phyloP scores from a whole-genome alignment of 2,113 vertebrate genomes.

The Mesoclemmys tuberculata region DNA sequence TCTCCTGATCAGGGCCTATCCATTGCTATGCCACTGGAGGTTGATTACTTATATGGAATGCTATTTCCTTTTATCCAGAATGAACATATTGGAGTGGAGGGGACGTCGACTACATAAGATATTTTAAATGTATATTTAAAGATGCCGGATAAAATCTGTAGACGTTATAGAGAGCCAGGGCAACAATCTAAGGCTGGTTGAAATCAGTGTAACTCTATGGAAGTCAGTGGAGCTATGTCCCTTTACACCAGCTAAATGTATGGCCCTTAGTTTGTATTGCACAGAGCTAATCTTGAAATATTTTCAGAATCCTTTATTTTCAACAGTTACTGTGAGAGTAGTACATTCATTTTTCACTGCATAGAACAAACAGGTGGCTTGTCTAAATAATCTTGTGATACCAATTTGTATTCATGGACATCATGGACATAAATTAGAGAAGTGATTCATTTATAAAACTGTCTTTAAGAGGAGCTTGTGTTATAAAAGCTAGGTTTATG shows the following conservation, averaged over 20 bases:
- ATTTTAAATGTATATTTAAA: background rate
- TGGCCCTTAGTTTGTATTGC: background rate
- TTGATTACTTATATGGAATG: background rate
- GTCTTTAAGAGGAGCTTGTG: background rate
- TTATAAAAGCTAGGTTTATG: conserved; percentile 9
- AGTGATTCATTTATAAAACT: background rate
- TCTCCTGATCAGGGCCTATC: background rate
- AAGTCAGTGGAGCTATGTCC: background rate
- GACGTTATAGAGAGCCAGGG: background rate
- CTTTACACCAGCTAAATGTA: background rate
- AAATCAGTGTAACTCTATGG: background rate
- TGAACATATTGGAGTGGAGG: background rate
- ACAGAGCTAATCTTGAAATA: background rate
- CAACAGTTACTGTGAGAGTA: background rate
- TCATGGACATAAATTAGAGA: conserved; percentile 1
- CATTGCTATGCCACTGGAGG: background rate
- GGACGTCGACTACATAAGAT: background rate
- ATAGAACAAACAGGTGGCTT: background rate
- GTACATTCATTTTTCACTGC: background rate
- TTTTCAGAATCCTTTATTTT: background rate
- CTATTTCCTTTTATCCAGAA: background rate
- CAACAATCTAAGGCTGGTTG: background rate
- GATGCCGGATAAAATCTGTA: background rate
- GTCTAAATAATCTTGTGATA: background rate
- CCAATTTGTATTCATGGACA: conserved; percentile 27